These are phyloP conservation scores for Antheraea mylitta DNA, from an alignment of 1,140 invertebrate genomes.

Conservation along the genomic window DNA sequence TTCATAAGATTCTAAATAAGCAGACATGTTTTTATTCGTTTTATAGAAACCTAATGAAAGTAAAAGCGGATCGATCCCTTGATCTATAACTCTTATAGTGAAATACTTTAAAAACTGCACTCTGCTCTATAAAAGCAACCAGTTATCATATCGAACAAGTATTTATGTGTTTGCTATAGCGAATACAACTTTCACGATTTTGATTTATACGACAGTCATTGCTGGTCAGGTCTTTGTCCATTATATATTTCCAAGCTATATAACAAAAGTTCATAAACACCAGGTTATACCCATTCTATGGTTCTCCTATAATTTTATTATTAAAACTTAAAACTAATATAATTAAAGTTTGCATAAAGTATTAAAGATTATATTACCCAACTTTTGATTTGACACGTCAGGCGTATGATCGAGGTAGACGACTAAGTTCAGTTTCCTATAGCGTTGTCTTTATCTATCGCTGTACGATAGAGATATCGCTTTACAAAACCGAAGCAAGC, in stretches of 20 bases:
- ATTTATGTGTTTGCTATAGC: background rate
- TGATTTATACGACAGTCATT: conserved; percentile 7
- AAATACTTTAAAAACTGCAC: background rate
- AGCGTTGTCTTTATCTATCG: too few relatives aligned
- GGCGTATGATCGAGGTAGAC: too few relatives aligned
- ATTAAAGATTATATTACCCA: too few relatives aligned
- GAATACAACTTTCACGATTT: conserved; percentile 9
- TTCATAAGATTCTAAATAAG: too few relatives aligned
- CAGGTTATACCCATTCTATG: background rate
- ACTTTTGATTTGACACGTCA: too few relatives aligned
- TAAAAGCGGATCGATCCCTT: background rate
- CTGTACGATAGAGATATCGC: too few relatives aligned
- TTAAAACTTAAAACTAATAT: background rate
- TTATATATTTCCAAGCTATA: background rate
- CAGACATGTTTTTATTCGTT: background rate
- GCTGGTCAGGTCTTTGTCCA: conserved; percentile 4
- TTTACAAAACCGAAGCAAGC: too few relatives aligned
- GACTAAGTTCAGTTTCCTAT: too few relatives aligned
- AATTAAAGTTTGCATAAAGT: background rate
- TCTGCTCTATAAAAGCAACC: background rate
- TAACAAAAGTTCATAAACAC: background rate
- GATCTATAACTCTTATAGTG: background rate
- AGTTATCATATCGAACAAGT: conserved; percentile 2
- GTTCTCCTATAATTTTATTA: background rate
- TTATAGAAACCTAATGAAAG: background rate